phyloP scores from a whole-genome alignment of 2,797 vertebrate genomes.

The Rhynchotus rufescens region DNA sequence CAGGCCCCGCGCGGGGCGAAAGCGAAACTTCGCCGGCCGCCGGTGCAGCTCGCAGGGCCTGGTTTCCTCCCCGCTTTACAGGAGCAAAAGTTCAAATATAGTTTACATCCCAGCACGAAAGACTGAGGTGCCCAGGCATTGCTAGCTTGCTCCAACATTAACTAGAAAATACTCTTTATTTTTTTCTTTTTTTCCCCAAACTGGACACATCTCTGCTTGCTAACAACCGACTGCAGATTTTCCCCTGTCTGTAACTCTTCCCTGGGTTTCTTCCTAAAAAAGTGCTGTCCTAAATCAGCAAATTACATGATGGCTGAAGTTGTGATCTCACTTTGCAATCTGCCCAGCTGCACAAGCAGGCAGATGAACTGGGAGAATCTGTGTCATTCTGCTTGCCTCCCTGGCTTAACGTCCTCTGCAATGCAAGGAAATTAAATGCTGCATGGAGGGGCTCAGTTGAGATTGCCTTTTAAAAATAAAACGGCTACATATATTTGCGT shows the following conservation, averaged over 20 bases:
- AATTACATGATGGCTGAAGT: not conserved
- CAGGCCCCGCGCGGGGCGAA: slow-evolving; percentile 22
- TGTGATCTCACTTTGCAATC: not conserved
- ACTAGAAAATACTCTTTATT: not conserved
- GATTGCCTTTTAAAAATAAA: not conserved
- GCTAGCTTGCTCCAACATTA: not conserved
- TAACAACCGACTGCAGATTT: not conserved
- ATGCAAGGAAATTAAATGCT: not conserved
- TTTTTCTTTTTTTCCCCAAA: not conserved
- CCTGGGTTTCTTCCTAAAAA: not conserved
- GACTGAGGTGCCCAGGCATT: slow-evolving; percentile 21
- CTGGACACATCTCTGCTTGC: not conserved
- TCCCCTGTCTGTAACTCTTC: not conserved
- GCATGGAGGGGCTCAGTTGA: not conserved
- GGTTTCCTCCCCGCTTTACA: slow-evolving; percentile 8
- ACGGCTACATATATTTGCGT: not conserved
- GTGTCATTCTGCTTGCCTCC: not conserved
- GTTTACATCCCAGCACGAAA: slow-evolving; percentile 51
- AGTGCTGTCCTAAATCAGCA: not conserved
- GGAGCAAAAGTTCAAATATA: slow-evolving; percentile 65
- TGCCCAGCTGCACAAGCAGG: not conserved
- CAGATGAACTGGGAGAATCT: not conserved
- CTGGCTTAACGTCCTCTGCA: not conserved
- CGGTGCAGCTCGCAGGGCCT: slow-evolving; percentile 2
- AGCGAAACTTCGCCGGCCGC: slow-evolving; percentile 48